phyloP scores from a whole-genome alignment of 2,113 vertebrate species.

The Brachirus orientalis region DNA sequence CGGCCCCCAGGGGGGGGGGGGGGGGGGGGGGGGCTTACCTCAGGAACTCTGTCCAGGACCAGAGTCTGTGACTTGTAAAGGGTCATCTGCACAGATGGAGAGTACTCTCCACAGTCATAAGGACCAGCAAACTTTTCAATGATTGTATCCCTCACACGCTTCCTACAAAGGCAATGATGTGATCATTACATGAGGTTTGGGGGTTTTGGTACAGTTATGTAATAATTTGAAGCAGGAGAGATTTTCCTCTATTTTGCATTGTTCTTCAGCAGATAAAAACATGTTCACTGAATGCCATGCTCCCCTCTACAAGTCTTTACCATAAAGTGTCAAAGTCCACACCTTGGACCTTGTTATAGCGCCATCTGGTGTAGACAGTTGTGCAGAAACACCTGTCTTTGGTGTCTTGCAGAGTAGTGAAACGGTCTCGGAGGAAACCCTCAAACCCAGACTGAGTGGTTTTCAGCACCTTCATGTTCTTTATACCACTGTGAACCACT shows the following conservation, averaged over 20 bases:
- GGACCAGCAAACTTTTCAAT: slow-evolving; percentile 93
- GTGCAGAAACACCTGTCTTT: slow-evolving; percentile 92
- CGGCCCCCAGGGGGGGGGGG: neutral
- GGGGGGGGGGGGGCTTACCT: slow-evolving; percentile 76
- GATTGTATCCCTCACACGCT: slow-evolving; percentile 81
- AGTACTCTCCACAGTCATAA: slow-evolving; percentile 88
- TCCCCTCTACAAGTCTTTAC: slow-evolving; percentile 42
- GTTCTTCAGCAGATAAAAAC: too few species aligned
- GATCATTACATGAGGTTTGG: neutral
- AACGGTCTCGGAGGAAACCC: slow-evolving; percentile 88
- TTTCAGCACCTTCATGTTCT: slow-evolving; percentile 92
- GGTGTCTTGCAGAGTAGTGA: slow-evolving; percentile 90
- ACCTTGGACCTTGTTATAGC: slow-evolving; percentile 79
- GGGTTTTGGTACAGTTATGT: neutral
- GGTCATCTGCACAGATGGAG: slow-evolving; percentile 95
- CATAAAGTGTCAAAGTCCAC: slow-evolving; percentile 87
- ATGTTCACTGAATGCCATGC: too few species aligned
- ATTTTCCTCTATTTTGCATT: neutral
- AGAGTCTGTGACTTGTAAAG: slow-evolving; percentile 88
- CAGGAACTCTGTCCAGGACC: slow-evolving; percentile 81
- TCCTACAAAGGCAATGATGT: slow-evolving; percentile 74
- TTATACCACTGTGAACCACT: slow-evolving; percentile 89
- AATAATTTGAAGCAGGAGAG: neutral
- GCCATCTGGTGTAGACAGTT: slow-evolving; percentile 90
- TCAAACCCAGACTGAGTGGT: slow-evolving; percentile 95